Base-by-base conservation (phyloP, 2,888 invertebrate species). In the Lutraria lutraria region DNA sequence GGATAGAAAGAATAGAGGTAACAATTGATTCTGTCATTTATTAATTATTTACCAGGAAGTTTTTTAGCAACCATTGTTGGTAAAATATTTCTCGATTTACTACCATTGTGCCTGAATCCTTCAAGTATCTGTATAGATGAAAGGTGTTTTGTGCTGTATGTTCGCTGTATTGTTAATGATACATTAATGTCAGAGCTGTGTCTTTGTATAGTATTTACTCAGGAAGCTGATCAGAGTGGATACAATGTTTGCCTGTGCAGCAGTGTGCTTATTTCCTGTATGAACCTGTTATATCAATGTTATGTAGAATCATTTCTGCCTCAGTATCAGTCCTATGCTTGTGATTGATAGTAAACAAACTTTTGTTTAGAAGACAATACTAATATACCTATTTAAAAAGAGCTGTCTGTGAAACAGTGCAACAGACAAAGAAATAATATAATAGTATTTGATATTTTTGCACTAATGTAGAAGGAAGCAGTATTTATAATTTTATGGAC, bases 311-410 rank as follows among this genome's bases (percentile, higher is more conserved):
- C 29, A 60, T 76, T 56, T 43, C 91, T 85, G 89, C 90, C 82
- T 92, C 92, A 87, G 88, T 85, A 89, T 88, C 89, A 83, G 60
- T 54, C 63, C 29, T 43, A 34, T 81, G 52, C 80, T 72, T 92
- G 94, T 86, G n/a, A n/a, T n/a, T n/a, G n/a, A n/a, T n/a, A n/a
- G n/a, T n/a, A n/a, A n/a, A n/a, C n/a, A n/a, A n/a, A n/a, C n/a
- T n/a, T n/a, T n/a, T n/a, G n/a, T n/a, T n/a, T n/a, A n/a, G n/a
- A n/a, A n/a, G n/a, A n/a, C n/a, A n/a, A n/a, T n/a, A n/a, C n/a
- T n/a, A n/a, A n/a, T n/a, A n/a, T n/a, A n/a, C n/a, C n/a, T n/a
- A n/a, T n/a, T n/a, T n/a, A n/a, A n/a, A n/a, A n/a, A n/a, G n/a
- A n/a, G n/a, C n/a, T n/a, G n/a, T n/a, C n/a, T n/a, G n/a, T n/a